Percentiles rank a stretch among this genome's conserved stretches.
Conservation (phyloP, 2,113 vertebrate species). For the Vimba vimba region DNA sequence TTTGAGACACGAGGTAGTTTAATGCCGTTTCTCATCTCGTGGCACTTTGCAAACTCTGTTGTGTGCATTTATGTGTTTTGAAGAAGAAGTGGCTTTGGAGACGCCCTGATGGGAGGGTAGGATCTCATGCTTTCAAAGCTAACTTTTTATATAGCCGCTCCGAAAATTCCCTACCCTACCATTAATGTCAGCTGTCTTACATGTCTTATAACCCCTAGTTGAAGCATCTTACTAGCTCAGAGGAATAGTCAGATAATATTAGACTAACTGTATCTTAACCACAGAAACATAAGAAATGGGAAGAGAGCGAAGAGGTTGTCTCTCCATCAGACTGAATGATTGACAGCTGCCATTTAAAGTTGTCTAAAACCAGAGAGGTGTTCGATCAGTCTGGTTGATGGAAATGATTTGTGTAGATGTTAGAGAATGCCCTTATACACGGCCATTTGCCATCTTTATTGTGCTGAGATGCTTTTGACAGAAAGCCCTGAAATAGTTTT, state of each 20-base stretch:
- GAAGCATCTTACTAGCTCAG: not conserved
- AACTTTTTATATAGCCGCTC: too few relatives aligned
- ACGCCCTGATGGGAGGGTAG: too few relatives aligned
- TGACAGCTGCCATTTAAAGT: constrained; percentile 27
- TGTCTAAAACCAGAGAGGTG: not conserved
- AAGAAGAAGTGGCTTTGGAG: too few relatives aligned
- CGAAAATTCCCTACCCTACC: too few relatives aligned
- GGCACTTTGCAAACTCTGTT: too few relatives aligned
- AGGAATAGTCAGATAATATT: constrained; percentile 24
- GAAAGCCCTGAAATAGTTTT: constrained; percentile 1
- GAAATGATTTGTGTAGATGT: constrained; percentile 1
- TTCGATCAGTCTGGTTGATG: constrained; percentile 1
- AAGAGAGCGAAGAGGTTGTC: not conserved
- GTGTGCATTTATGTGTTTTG: too few relatives aligned
- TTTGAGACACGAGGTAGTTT: too few relatives aligned
- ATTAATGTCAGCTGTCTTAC: not conserved
- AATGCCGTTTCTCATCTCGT: too few relatives aligned
- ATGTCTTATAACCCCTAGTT: not conserved
- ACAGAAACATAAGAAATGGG: constrained; percentile 2
- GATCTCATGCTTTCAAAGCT: too few relatives aligned
- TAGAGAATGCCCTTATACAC: not conserved
- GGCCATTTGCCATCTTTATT: constrained; percentile 5
- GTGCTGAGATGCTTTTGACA: not conserved
- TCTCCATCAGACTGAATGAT: constrained; percentile 17
- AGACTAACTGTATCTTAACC: not conserved